A percentile compares a stretch with the other conserved stretches of the same genome.
These are phyloP conservation scores for Phalangium opilio DNA, from an alignment of 2,888 invertebrate species.

Conservation along the genomic window DNA sequence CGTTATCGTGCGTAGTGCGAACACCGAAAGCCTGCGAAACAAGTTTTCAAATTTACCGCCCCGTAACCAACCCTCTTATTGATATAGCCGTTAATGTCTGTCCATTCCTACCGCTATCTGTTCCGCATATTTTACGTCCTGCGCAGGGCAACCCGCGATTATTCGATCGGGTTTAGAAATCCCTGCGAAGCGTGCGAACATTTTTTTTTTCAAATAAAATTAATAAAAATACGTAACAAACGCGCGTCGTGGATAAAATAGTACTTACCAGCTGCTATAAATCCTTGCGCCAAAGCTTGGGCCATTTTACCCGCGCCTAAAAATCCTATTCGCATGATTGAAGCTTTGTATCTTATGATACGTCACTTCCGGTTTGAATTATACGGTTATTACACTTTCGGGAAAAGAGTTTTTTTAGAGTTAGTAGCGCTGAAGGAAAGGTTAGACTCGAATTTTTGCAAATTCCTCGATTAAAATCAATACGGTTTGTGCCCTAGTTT, in stretches of 20 bases:
- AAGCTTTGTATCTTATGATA: no score
- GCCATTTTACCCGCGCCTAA: slow-evolving; percentile 85
- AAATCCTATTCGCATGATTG: slow-evolving; percentile 47
- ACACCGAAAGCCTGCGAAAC: slow-evolving; percentile 40
- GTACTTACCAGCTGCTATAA: slow-evolving; percentile 47
- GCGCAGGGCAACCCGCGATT: slow-evolving; percentile 70
- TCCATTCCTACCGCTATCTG: slow-evolving; percentile 57
- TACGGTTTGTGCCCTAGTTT: no score
- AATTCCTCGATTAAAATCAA: no score
- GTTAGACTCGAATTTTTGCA: no score
- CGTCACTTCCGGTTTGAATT: no score
- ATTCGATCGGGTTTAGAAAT: slow-evolving; percentile 65
- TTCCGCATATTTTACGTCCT: slow-evolving; percentile 51
- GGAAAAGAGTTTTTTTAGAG: no score
- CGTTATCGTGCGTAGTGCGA: slow-evolving; percentile 56
- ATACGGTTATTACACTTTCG: no score
- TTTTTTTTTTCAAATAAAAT: background rate
- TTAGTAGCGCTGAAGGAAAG: no score
- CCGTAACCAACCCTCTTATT: background rate
- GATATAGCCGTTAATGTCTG: slow-evolving; percentile 13
- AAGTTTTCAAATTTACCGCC: background rate
- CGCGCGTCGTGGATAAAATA: no score
- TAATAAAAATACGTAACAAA: no score
- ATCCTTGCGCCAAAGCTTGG: slow-evolving; percentile 75
- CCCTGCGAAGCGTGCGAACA: slow-evolving; percentile 42